A percentile compares a stretch with the other conserved stretches of the same genome.
Conservation (phyloP, 1,140 invertebrate species). For the Cecropterus lyciades region DNA sequence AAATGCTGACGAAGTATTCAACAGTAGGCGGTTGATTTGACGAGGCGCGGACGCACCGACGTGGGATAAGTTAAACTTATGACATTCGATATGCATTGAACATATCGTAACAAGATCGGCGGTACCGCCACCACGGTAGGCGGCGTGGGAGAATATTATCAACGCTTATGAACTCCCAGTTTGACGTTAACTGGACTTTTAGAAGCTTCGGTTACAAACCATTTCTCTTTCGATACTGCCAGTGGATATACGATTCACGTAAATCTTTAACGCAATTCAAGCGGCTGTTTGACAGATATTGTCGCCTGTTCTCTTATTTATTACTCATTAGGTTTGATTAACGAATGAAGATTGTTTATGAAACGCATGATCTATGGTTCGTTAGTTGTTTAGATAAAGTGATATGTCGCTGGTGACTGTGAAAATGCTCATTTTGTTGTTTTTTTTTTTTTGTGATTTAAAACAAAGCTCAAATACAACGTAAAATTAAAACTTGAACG, state of each 20-base stretch:
- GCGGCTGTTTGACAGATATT: slow-evolving; percentile 16
- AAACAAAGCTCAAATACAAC: no score
- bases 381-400: background rate
- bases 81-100: slow-evolving; percentile 46
- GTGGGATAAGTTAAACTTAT: slow-evolving; percentile 25
- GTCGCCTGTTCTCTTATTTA: slow-evolving; percentile 18
- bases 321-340: slow-evolving; percentile 25
- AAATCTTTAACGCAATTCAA: slow-evolving; percentile 15
- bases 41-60: slow-evolving; percentile 20
- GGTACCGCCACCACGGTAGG: slow-evolving; percentile 74
- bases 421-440: no score
- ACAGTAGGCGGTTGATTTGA: slow-evolving; percentile 23
- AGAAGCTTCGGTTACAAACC: slow-evolving; percentile 52
- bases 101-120: slow-evolving; percentile 53
- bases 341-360: slow-evolving; percentile 11
- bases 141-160: slow-evolving; percentile 64
- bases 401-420: background rate
- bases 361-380: slow-evolving; percentile 3
- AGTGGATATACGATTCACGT: slow-evolving; percentile 16
- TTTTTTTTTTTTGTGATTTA: no score
- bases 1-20: slow-evolving; percentile 17
- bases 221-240: slow-evolving; percentile 5
- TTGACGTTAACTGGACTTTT: slow-evolving; percentile 63
- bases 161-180: slow-evolving; percentile 54
- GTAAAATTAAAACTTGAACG: no score